Evolutionary conservation across 2,797 vertebrate species (phyloP), one percentile per base, ranked within the genome.

Genomic region (Smutsia gigantea): DNA sequence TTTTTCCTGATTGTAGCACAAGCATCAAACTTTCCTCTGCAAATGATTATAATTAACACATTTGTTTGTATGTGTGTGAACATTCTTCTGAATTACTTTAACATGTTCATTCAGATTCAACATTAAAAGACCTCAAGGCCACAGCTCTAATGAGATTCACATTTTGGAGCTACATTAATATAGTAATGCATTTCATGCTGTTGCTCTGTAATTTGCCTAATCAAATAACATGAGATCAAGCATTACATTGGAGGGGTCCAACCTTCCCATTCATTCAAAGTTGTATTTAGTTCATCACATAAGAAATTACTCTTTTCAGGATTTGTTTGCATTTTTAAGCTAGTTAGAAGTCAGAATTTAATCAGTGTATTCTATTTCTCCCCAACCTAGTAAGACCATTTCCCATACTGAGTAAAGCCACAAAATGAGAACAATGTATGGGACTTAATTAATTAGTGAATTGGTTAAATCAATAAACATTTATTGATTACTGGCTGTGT

Each of bases 161-260:
- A 42, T 90, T 96, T 94, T 88, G 55, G 72, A 93, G 3, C 74
- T 46, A 69, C 34, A 17, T 39, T 93, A 31, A 19, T 79, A 79
- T 5, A 93, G 53, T 46, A 69, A 90, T 39, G 37, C 18, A 92
- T 83, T 94, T 96, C 82, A 66, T 51, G 53, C 59, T 55, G 11
- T 66, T 72, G 55, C 42, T 95, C 34, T 37, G 57, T 78, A 88
- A 74, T 96, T 90, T 90, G 34, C 57, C 71, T 94, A 85, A 94
- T 92, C 61, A 90, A 53, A 84, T 84, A 85, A 95, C 95, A 53
- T 69, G 53, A 87, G 84, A 96, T 92, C 53, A 90, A 78, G 29
- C 85, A 72, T 88, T 88, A 71, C 31, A 61, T 37, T 81, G 79
- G 49, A 81, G 55, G 39, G 39, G 14, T 63, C 46, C 90, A 64